A percentile compares a stretch with the other conserved stretches of the same genome.
These are phyloP conservation scores for Xestia c-nigrum DNA, from an alignment of 2,888 invertebrate species.

Conservation along the genomic window DNA sequence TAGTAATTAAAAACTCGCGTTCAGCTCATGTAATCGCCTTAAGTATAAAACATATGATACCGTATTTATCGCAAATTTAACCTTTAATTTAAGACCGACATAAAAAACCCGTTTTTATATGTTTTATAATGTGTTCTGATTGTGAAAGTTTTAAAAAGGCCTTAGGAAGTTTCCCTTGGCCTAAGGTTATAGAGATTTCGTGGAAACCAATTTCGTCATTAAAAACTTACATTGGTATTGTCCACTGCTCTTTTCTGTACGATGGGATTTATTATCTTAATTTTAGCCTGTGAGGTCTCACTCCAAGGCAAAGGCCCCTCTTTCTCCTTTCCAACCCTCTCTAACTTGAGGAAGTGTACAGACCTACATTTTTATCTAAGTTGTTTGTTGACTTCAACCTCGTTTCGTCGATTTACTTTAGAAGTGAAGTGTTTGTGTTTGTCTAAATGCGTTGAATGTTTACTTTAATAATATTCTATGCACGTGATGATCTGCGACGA, in stretches of 20 bases:
- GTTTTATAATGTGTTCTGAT: too few relatives aligned
- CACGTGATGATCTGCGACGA: too few relatives aligned
- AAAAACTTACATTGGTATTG: background rate
- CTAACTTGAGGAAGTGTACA: background rate
- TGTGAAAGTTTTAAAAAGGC: too few relatives aligned
- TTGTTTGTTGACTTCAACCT: background rate
- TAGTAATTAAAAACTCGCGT: too few relatives aligned
- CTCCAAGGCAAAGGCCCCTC: background rate
- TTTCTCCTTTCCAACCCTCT: background rate
- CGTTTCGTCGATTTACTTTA: background rate
- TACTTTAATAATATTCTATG: too few relatives aligned
- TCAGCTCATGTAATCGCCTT: too few relatives aligned
- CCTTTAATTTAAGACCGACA: too few relatives aligned
- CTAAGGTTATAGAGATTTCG: background rate
- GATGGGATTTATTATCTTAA: background rate
- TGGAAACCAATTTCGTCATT: background rate
- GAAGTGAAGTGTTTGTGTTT: background rate
- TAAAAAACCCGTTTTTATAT: too few relatives aligned
- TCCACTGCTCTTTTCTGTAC: background rate
- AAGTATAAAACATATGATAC: too few relatives aligned
- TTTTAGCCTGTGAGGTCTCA: background rate
- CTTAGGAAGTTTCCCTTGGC: background rate
- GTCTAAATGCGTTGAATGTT: too few relatives aligned
- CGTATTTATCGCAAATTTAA: too few relatives aligned
- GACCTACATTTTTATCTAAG: background rate